These are phyloP conservation scores for Montipora sp. DNA, from an alignment of 64 coral and sea anemone genomes.

Conservation along the genomic window DNA sequence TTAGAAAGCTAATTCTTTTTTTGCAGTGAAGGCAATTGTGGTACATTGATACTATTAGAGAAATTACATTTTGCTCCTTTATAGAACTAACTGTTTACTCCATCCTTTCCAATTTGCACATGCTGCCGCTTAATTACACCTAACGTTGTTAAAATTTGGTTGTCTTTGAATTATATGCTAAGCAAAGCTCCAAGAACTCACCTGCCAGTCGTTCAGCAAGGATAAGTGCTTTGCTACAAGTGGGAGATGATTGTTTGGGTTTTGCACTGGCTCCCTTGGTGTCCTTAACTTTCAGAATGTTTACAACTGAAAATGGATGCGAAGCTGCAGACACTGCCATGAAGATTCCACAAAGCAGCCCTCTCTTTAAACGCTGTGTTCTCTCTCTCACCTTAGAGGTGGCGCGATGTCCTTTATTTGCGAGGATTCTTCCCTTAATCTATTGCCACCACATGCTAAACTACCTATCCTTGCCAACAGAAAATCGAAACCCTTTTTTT, in stretches of 20 bases:
- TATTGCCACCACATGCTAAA: slow-evolving; percentile 30
- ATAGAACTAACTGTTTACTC: too few relatives aligned
- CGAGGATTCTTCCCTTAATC: not conserved
- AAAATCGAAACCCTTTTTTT: not conserved
- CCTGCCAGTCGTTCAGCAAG: slow-evolving; percentile 70
- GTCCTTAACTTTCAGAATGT: slow-evolving; percentile 19
- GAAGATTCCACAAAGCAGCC: not conserved
- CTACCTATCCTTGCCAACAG: not conserved
- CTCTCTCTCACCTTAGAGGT: not conserved
- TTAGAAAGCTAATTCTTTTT: too few relatives aligned
- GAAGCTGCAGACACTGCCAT: slow-evolving; percentile 1
- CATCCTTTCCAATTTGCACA: too few relatives aligned
- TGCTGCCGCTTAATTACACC: too few relatives aligned
- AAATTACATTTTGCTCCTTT: too few relatives aligned
- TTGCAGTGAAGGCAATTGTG: too few relatives aligned
- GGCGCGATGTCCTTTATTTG: not conserved
- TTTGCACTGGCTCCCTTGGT: not conserved
- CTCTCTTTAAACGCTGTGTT: not conserved
- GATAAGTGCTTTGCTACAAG: slow-evolving; percentile 11
- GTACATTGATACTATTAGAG: too few relatives aligned
- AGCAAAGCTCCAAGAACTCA: not conserved
- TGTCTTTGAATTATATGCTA: not conserved
- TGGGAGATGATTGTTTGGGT: not conserved
- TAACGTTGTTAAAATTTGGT: too few relatives aligned
- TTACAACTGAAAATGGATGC: slow-evolving; percentile 37